phyloP scores from a whole-genome alignment of 1,140 invertebrate species.

The Anastatus disparis region DNA sequence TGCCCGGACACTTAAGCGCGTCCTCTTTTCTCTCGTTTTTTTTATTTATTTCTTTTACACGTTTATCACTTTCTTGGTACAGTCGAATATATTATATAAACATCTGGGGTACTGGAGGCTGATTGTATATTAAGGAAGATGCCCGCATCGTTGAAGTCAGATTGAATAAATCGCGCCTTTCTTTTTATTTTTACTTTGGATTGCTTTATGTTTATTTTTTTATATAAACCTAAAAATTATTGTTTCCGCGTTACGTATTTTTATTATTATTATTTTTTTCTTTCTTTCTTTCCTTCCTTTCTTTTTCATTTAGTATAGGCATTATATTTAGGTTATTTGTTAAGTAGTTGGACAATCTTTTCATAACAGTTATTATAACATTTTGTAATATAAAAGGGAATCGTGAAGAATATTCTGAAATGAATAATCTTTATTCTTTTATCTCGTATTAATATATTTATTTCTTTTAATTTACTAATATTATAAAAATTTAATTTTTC shows the following conservation, averaged over 20 bases:
- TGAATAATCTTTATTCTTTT: no score
- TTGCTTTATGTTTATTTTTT: slow-evolving; percentile 13
- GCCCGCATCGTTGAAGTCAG: slow-evolving; percentile 41
- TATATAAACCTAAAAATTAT: slow-evolving; percentile 44
- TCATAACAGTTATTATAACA: slow-evolving; percentile 16
- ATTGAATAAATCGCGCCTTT: slow-evolving; percentile 38
- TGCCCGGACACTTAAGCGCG: neutral
- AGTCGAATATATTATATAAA: slow-evolving; percentile 43
- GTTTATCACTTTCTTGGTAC: slow-evolving; percentile 38
- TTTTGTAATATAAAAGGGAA: neutral
- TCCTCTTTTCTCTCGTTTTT: no score
- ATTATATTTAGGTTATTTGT: neutral
- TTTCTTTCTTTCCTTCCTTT: no score
- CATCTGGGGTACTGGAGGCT: slow-evolving; percentile 25
- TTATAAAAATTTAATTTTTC: neutral
- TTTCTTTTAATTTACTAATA: no score
- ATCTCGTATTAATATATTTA: no score
- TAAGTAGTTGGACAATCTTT: neutral
- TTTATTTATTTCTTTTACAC: no score
- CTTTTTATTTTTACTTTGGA: neutral
- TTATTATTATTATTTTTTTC: slow-evolving; percentile 9
- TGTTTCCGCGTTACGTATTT: slow-evolving; percentile 39
- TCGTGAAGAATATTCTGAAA: no score
- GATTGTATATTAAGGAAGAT: slow-evolving; percentile 40
- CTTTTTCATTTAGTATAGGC: neutral